These are phyloP conservation scores for Melinaea menophilus DNA, from an alignment of 2,888 invertebrate genomes.

Conservation along the genomic window DNA sequence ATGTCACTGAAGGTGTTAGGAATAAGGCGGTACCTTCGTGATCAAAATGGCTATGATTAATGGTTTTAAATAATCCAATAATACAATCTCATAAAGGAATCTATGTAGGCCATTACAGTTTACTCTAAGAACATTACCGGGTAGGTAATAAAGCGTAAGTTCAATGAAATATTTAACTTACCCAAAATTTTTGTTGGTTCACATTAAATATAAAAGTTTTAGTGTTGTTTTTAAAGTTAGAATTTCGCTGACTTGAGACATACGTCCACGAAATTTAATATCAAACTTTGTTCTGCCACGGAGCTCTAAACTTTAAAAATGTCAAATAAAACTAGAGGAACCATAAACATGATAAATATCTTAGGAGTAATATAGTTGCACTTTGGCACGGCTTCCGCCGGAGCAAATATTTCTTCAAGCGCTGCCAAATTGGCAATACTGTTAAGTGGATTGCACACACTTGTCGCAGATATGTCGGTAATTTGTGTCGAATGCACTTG, in stretches of 20 bases:
- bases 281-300: not conserved
- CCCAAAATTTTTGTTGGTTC: too few relatives aligned
- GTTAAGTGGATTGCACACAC: slow-evolving; percentile 56
- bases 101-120: slow-evolving; percentile 12
- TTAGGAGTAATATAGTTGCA: slow-evolving; percentile 27
- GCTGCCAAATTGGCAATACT: slow-evolving; percentile 69
- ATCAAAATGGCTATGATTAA: slow-evolving; percentile 27
- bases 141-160: not conserved
- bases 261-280: too few relatives aligned
- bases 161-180: not conserved
- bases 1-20: slow-evolving; percentile 10
- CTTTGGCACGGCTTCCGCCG: slow-evolving; percentile 26
- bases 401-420: slow-evolving; percentile 39
- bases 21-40: slow-evolving; percentile 25
- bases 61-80: slow-evolving; percentile 30
- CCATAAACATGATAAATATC: slow-evolving; percentile 18
- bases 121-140: slow-evolving; percentile 12
- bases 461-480: slow-evolving; percentile 39
- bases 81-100: slow-evolving; percentile 29
- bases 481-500: slow-evolving; percentile 42
- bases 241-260: too few relatives aligned
- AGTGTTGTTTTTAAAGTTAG: too few relatives aligned
- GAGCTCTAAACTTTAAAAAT: slow-evolving; percentile 8
- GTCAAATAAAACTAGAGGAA: slow-evolving; percentile 10
- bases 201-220: too few relatives aligned